Evolutionary conservation across 2,888 invertebrate genomes (phyloP).

Genomic region (Drosophila ezoana): DNA sequence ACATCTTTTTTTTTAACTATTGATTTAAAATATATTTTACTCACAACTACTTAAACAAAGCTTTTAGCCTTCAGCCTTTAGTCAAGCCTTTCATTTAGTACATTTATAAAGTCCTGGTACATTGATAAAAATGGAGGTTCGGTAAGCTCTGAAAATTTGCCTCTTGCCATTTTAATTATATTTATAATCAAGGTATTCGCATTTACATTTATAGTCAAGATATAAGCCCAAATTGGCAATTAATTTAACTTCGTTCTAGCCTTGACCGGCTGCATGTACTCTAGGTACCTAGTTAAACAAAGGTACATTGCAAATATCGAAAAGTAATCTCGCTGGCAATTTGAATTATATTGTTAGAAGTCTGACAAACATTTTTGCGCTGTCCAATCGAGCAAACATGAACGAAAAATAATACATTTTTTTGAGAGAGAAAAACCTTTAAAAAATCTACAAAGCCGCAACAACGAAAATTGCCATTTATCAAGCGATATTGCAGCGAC

Average conservation of each 20-base stretch:
- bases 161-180: no score
- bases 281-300: not conserved
- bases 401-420: conserved; percentile 9
- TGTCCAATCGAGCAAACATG: conserved; percentile 4
- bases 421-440: conserved; percentile 2
- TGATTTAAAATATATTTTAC: no score
- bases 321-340: not conserved
- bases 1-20: no score
- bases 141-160: no score
- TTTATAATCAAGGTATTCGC: no score
- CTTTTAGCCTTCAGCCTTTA: no score
- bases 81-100: no score
- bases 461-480: conserved; percentile 58
- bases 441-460: conserved; percentile 34
- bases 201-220: not conserved
- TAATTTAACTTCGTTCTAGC: no score
- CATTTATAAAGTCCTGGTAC: no score
- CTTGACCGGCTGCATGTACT: not conserved
- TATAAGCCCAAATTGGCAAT: not conserved
- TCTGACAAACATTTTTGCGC: conserved; percentile 4
- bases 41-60: no score
- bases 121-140: no score
- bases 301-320: not conserved
- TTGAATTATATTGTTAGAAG: not conserved
- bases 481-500: conserved; percentile 65